Evolutionary conservation across 2,797 vertebrate species (phyloP), one percentile per base, ranked within the genome.

Genomic region (Ispidina picta): DNA sequence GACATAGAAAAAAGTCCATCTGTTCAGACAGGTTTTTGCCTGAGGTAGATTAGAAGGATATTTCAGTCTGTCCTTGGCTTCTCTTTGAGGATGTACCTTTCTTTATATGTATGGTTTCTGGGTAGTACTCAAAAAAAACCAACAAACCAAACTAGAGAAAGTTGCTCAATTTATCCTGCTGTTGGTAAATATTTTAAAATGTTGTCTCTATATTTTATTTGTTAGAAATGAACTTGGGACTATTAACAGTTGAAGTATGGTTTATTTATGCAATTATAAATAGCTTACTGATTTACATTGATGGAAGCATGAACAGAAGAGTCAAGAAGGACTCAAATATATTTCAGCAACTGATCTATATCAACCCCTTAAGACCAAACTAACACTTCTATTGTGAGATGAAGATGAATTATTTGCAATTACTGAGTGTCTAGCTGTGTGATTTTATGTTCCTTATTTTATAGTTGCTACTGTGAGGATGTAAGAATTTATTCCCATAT

Each of bases 361-460:
- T 76, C 41, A 73, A 4, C 17, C 66, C 17, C 46, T 74, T 49
- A 63, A 83, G 13, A 12, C 29, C 23, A 83, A 56, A 52, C 15
- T 70, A 49, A 64, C 33, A 37, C 5, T 60, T 76, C 22, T 44
- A 5, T 48, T 92, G 13, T 44, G 39, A 70, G 51, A 72, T 62
- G 26, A 89, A 84, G 75, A 86, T 44, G 9, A 79, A 79, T 70
- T 85, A 64, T 80, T 82, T 73, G 39, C 76, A 87, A 73, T 89
- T 87, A 84, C 43, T n/a, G 39, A 31, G 19, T 35, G 70, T 56
- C 25, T 77, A 74, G 6, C 17, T 70, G 9, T 84, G 29, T 65
- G 55, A 35, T 80, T 93, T 92, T 77, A 64, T 44, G 18, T 64
- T 89, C 28, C 28, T 22, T 74, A 60, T 52, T 63, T 87, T 88